Conservation (phyloP, 2,797 vertebrate genomes). For the Protonibea diacanthus region DNA sequence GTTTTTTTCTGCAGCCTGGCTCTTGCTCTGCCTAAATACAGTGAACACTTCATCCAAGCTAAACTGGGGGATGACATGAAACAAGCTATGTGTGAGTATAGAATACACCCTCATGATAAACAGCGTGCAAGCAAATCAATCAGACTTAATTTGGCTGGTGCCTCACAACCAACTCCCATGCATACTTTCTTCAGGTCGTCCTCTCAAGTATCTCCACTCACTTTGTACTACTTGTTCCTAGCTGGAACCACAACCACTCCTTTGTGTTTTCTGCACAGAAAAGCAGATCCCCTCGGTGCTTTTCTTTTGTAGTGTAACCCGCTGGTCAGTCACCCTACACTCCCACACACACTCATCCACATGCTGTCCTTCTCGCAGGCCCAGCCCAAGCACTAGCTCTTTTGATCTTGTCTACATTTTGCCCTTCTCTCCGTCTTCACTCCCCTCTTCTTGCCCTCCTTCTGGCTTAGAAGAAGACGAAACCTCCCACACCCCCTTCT, state of each 20-base stretch:
- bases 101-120: conserved; percentile 1
- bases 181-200: conserved; percentile 27
- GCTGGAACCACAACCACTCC: conserved; percentile 63
- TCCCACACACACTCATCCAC: conserved; percentile 67
- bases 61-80: conserved; percentile 92
- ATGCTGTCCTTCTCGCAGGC: conserved; percentile 63
- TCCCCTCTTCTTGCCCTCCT: conserved; percentile 45
- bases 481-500: conserved; percentile 41
- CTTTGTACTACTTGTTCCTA: conserved; percentile 37
- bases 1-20: conserved; percentile 91
- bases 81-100: conserved; percentile 95
- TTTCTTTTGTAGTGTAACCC: conserved; percentile 76
- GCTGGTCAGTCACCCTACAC: conserved; percentile 69
- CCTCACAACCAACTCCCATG: conserved; percentile 26
- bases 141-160: not conserved
- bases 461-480: conserved; percentile 39
- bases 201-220: conserved; percentile 37
- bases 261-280: conserved; percentile 64
- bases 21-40: conserved; percentile 96
- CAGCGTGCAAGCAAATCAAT: conserved; percentile 18
- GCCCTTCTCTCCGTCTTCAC: conserved; percentile 34
- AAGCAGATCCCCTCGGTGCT: conserved; percentile 52
- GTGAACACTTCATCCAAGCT: conserved; percentile 98
- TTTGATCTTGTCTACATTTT: conserved; percentile 71
- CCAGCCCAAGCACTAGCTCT: conserved; percentile 33